Evolutionary conservation across 1,140 invertebrate genomes (phyloP), one percentile per base, ranked within the genome.

Genomic region (Marisa cornuarietis): DNA sequence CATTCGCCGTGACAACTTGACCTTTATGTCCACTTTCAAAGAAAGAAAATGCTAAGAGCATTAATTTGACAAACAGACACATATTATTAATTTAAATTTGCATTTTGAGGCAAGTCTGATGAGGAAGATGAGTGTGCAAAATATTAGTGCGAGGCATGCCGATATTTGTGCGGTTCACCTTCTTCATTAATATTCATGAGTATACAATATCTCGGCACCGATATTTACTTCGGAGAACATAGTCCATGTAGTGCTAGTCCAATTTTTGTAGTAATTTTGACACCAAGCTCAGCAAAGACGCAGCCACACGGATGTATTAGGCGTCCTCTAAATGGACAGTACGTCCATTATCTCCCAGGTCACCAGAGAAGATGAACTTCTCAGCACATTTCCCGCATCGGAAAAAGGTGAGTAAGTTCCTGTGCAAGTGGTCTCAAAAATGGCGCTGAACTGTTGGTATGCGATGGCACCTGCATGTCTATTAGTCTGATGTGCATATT

Each of bases 281-380:
- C 62, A 26, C 58, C 61, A 82, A 83, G 79, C 72, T 58, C 77
- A 84, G 78, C 81, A 82, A 87, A 86, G 82, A 88, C 86, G 86
- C 85, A 85, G 87, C 84, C 86, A 66, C 82, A 85, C 82, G 85
- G 83, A 83, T 80, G 81, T 80, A 80, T 76, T 84, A 84, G 82
- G 76, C 81, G 76, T 80, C 76, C 79, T 84, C 94, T 95, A 95
- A 95, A 98, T 97, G 96, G 96, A 97, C 96, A 96, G 95, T 94
- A 96, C 96, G 95, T 97, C 96, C 94, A 97, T 98, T 94, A 97
- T 97, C 92, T 97, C 96, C 92, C 96, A 97, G 94, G 96, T 97
- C 93, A 96, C 95, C 93, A 95, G 96, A 93, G 96, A 98, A 95
- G 96, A 97, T 94, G 96, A 97, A 93, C 95, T 96, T 93, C 94